phyloP scores from a whole-genome alignment of 1,140 invertebrate genomes.

The Drosophila takahashii region DNA sequence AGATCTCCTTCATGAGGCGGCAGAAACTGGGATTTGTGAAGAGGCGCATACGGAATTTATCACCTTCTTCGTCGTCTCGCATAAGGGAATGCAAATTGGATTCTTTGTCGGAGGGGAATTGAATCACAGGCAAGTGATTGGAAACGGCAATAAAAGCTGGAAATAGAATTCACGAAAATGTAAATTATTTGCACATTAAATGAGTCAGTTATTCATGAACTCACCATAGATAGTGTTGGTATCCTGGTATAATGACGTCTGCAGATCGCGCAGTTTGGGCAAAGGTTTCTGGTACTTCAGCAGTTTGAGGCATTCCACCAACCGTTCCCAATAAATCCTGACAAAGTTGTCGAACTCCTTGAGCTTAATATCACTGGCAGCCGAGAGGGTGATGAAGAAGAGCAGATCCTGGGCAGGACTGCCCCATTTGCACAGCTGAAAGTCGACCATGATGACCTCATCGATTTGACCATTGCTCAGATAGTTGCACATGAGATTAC shows the following conservation, averaged over 20 bases:
- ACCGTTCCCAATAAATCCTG: slow-evolving; percentile 60
- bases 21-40: slow-evolving; percentile 36
- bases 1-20: slow-evolving; percentile 37
- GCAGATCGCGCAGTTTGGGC: slow-evolving; percentile 81
- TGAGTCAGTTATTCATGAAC: background rate
- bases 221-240: slow-evolving; percentile 65
- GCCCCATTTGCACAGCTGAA: slow-evolving; percentile 79
- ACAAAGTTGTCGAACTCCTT: slow-evolving; percentile 71
- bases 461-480: slow-evolving; percentile 51
- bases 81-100: slow-evolving; percentile 29
- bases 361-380: slow-evolving; percentile 51
- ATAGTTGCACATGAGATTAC: slow-evolving; percentile 85
- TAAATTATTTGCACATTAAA: background rate
- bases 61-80: slow-evolving; percentile 38
- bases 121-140: slow-evolving; percentile 43
- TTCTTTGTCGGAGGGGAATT: slow-evolving; percentile 47
- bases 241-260: slow-evolving; percentile 60
- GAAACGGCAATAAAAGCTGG: slow-evolving; percentile 48
- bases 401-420: slow-evolving; percentile 83
- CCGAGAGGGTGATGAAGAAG: slow-evolving; percentile 75
- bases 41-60: slow-evolving; percentile 24
- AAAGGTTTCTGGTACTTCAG: slow-evolving; percentile 60
- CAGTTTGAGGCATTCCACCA: slow-evolving; percentile 57
- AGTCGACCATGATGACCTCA: slow-evolving; percentile 82
- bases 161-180: background rate